These are phyloP conservation scores for Ophion costatus DNA, from an alignment of 2,888 invertebrate species.

Conservation along the genomic window DNA sequence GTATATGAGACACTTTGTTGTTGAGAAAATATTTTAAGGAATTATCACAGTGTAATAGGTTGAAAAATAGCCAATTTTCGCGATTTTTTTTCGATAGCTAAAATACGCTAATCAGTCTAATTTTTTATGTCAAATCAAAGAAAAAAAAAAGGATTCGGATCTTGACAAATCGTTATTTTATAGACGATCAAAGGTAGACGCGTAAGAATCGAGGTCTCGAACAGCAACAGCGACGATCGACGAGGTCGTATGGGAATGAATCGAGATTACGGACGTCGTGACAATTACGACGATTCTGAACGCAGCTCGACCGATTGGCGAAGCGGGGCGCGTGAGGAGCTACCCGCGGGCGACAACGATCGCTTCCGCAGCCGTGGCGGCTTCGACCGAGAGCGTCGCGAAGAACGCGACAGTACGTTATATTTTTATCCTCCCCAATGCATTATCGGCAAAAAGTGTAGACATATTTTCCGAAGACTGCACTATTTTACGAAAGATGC, in stretches of 20 bases:
- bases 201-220: conserved; percentile 92
- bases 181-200: conserved; percentile 90
- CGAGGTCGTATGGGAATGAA: conserved; percentile 85
- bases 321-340: conserved; percentile 87
- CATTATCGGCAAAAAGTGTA: not conserved
- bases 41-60: too few relatives aligned
- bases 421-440: not conserved
- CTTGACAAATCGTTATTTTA: conserved; percentile 14
- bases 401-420: conserved; percentile 76
- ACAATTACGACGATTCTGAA: conserved; percentile 86
- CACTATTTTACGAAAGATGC: too few relatives aligned
- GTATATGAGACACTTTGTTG: too few relatives aligned
- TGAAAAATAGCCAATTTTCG: too few relatives aligned
- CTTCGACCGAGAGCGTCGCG: conserved; percentile 79
- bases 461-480: too few relatives aligned
- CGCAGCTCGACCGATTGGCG: conserved; percentile 91
- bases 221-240: conserved; percentile 89
- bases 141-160: not conserved
- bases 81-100: too few relatives aligned
- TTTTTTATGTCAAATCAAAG: too few relatives aligned
- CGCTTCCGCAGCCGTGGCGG: conserved; percentile 81
- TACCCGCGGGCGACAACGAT: conserved; percentile 82
- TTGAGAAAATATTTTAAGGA: too few relatives aligned
- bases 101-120: too few relatives aligned
- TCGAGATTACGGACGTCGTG: conserved; percentile 81